Evolutionary conservation across 2,888 invertebrate species (phyloP), one percentile per base, ranked within the genome.

Genomic region (Agapetus fuscipes): DNA sequence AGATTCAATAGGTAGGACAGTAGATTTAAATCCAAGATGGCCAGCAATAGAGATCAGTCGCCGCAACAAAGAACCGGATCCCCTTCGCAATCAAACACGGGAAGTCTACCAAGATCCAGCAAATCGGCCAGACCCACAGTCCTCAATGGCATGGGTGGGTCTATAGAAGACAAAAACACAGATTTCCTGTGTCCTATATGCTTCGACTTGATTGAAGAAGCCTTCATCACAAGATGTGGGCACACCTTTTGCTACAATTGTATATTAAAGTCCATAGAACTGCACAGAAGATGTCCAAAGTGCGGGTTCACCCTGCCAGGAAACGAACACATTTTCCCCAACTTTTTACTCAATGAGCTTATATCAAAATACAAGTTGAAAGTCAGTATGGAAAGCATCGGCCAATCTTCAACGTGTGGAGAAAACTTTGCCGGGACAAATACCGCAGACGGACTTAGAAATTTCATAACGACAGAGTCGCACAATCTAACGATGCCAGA

Each of bases 221-320:
- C 93, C 0, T 83, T 89, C 60, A 88, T 93, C 54, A 91, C 91
- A 0, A 78, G 83, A 50, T 93, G 94, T 62, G 93, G 93, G 0
- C 93, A 94, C 59, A 90, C 90, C 2, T 94, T 88, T 65, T 94
- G 94, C 61, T 80, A 78, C 56, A 72, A 76, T 12, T 94, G 93
- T 61, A 85, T 93, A 33, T 62, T 66, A 13, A 74, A 73, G 49
- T 75, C 80, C 2, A 64, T 86, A 26, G 79, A 81, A 52, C 62
- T 68, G 2, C 71, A 67, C 43, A 75, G 77, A 41, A 70, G 83
- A 30, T 93, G 91, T 58, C 90, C 91, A 2, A 86, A 87, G 58
- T 93, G 91, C 59, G 83, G 81, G 52, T 78, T 76, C 10, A 69
- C 75, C 2, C 64, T 89, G 6, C 75, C 78, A 2, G 75, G 74